Base-by-base conservation (phyloP, 2,113 vertebrate species). In the Aspidoscelis tigris region DNA sequence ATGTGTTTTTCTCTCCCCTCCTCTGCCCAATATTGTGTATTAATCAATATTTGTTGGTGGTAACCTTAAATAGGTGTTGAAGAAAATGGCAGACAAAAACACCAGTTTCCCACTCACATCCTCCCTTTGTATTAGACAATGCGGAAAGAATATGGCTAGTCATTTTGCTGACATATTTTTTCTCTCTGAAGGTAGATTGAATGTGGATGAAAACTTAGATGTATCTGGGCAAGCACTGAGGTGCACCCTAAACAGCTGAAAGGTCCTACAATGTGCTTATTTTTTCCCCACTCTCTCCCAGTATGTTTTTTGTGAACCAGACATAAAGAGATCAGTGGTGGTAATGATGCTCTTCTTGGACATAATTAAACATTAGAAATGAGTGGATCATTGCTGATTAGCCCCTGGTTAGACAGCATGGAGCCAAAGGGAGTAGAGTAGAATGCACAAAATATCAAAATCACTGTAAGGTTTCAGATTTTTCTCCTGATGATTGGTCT, bases 381-480 rank as follows among this genome's bases (percentile, higher is more conserved):
- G 10, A 44, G 11, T 11, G 21, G 76, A n/a, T 24, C 50, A 47
- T 39, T 10, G n/a, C 41, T 26, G 58, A n/a, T 33, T 41, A n/a
- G 26, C 44, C 26, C 55, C 5, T 24, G 53, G 2, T 66, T n/a
- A 61, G 71, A 7, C 65, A 80, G 53, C 26, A 81, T 47, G 70
- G 86, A 85, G 53, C 16, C 58, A 41, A 14, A 7, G n/a, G 64
- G 82, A 87, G 26, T 50, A 78, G 80, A 80, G 33, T 21, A 14
- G 78, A 82, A 80, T 20, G 53, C 76, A 85, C 86, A 83, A 74
- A 93, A 93, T 80, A 72, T 68, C 88, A 88, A 1, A 73, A 66
- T 47, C 5, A 16, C 64, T 84, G 26, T 44, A 88, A 83, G 73
- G 83, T 70, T 80, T 90, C 50, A 65, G 12, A 18, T n/a, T 84